Evolutionary conservation across 64 coral and sea anemone genomes (phyloP), one percentile per base, ranked within the genome.

Genomic region (Actinia tenebrosa): DNA sequence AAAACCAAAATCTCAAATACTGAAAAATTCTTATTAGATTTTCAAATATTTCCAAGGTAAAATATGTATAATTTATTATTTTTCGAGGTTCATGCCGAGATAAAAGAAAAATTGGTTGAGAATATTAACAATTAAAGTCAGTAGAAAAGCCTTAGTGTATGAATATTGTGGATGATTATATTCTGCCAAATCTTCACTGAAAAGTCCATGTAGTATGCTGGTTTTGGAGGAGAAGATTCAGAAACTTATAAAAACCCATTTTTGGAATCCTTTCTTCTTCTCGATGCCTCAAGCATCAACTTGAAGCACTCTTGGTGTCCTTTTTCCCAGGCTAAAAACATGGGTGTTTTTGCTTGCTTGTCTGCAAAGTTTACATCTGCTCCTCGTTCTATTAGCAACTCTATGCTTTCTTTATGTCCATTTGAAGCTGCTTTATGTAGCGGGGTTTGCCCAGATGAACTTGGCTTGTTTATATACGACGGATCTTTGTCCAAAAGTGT

Each of bases 401-500:
- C 71, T 42, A 95, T 64, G 59, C 94, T 89, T 7, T 92, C 90
- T 18, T 86, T 58, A 83, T 92, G 66, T 52, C 94, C 94, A 5
- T 61, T 87, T 0, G 19, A 55, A 0, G 54, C 94, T 0, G 94
- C 94, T 47, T 89, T 89, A 68, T 95, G 94, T 10, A 95, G 90
- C 11, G 84, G 85, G 1, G 94, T 95, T 42, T 95, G 80, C 0
- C 94, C 94, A 5, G 90, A 95, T 2, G 87, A 95, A 22, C 94
- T 95, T 9, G 75, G 90, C 84, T 83, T 87, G 61, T 95, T 95
- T 10, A 95, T 78, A 50, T 95, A 83, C 2, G 53, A 77, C 15
- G 94, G 94, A 46, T 95, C 75, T 30, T 78, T 80, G 61, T 87
- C 83, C 46, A 95, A 83, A 22, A 95, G 58, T 26, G 91, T 62